These are phyloP conservation scores for Varanus salvator DNA, from an alignment of 2,113 vertebrate genomes.

Conservation along the genomic window DNA sequence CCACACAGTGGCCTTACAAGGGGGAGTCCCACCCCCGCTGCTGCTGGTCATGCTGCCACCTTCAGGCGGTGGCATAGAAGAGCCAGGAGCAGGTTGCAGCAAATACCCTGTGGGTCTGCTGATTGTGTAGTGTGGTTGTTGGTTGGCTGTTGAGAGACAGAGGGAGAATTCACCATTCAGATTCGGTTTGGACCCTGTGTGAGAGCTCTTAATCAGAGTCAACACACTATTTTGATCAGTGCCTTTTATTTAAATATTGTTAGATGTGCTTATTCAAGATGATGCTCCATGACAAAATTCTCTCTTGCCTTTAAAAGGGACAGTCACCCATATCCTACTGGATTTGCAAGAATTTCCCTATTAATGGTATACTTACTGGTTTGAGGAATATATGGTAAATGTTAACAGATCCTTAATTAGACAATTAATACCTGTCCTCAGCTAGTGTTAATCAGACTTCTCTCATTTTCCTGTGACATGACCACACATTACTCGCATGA, in stretches of 20 bases:
- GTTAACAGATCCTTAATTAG: background rate
- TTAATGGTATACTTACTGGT: constrained; percentile 7
- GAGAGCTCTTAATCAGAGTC: constrained; percentile 6
- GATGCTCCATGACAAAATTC: background rate
- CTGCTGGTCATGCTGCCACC: too few relatives aligned
- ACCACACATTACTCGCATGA: constrained; percentile 45
- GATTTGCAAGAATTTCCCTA: constrained; percentile 28
- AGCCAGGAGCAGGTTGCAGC: background rate
- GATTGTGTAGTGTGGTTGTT: background rate
- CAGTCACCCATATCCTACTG: background rate
- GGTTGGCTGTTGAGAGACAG: background rate
- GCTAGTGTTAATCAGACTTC: constrained; percentile 7
- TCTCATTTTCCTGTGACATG: constrained; percentile 8
- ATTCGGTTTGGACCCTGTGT: background rate
- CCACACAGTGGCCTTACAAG: too few relatives aligned
- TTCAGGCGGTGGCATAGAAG: too few relatives aligned
- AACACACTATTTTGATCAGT: background rate
- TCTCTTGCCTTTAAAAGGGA: background rate
- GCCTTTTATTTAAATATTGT: constrained; percentile 11
- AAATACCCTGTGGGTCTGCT: background rate
- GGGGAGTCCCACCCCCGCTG: too few relatives aligned
- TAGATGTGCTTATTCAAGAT: background rate
- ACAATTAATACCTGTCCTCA: background rate
- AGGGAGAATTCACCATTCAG: background rate
- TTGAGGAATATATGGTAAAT: constrained; percentile 33